These are phyloP conservation scores for Omphaloscelis lunosa DNA, from an alignment of 2,888 invertebrate species.

Conservation along the genomic window DNA sequence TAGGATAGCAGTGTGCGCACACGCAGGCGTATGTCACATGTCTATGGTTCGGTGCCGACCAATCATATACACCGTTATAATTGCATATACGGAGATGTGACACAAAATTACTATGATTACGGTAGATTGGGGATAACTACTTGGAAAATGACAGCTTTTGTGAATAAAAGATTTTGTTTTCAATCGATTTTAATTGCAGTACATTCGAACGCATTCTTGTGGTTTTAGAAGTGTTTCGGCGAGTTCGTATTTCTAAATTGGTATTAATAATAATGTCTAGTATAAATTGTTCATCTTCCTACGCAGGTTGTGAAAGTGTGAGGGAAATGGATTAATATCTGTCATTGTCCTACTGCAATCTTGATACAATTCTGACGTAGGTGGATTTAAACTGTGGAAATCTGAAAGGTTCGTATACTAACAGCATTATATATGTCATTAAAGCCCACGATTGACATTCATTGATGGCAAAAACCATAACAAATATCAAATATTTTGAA, in stretches of 20 bases:
- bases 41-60: constrained; percentile 74
- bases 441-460: constrained; percentile 51
- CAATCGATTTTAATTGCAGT: constrained; percentile 40
- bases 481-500: constrained; percentile 41
- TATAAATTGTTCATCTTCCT: constrained; percentile 53
- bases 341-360: constrained; percentile 53
- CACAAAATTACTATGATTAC: constrained; percentile 67
- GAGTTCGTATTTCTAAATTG: constrained; percentile 28
- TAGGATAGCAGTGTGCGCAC: constrained; percentile 55
- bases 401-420: constrained; percentile 40
- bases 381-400: constrained; percentile 45
- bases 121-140: constrained; percentile 49
- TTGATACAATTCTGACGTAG: constrained; percentile 50
- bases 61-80: constrained; percentile 76
- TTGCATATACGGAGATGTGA: constrained; percentile 70
- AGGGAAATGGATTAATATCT: constrained; percentile 52
- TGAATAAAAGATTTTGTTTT: constrained; percentile 41
- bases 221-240: neutral
- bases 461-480: constrained; percentile 51
- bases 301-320: constrained; percentile 54
- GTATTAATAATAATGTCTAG: constrained; percentile 28
- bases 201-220: constrained; percentile 21
- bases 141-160: constrained; percentile 36
- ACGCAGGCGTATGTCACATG: constrained; percentile 79
- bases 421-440: constrained; percentile 36